Percentiles rank a stretch among this genome's conserved stretches.
Evolutionary conservation across 2,888 invertebrate genomes (phyloP).

Genomic region (Netelia fuscicornis): DNA sequence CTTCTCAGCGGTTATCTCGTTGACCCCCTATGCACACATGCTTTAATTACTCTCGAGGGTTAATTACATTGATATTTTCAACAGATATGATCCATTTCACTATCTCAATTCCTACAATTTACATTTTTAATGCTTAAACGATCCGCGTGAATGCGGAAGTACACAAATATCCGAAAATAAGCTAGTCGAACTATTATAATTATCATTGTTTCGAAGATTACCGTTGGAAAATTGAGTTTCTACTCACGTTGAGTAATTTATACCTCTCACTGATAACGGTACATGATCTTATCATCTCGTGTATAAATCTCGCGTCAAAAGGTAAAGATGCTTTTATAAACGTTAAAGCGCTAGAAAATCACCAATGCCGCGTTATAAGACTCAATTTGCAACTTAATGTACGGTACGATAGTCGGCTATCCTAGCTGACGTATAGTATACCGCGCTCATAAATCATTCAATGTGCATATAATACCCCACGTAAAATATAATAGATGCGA

Average conservation of each 20-base stretch:
- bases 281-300: not conserved
- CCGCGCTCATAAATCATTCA: not conserved
- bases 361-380: not conserved
- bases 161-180: too few species aligned
- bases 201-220: not conserved
- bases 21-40: conserved; percentile 3
- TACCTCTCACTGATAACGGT: not conserved
- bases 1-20: not conserved
- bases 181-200: too few species aligned
- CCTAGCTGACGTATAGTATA: not conserved
- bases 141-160: too few species aligned
- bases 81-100: too few species aligned
- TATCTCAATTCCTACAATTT: too few species aligned
- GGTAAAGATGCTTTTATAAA: not conserved
- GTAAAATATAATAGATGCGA: not conserved
- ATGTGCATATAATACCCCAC: not conserved
- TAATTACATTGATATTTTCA: too few species aligned
- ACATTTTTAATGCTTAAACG: too few species aligned
- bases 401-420: not conserved
- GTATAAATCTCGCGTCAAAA: not conserved
- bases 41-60: too few species aligned
- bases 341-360: not conserved
- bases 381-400: not conserved
- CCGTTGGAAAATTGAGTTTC: not conserved
- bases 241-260: not conserved